Evolutionary conservation across 2,113 vertebrate genomes (phyloP).

Genomic region (Pycnonotus jocosus): DNA sequence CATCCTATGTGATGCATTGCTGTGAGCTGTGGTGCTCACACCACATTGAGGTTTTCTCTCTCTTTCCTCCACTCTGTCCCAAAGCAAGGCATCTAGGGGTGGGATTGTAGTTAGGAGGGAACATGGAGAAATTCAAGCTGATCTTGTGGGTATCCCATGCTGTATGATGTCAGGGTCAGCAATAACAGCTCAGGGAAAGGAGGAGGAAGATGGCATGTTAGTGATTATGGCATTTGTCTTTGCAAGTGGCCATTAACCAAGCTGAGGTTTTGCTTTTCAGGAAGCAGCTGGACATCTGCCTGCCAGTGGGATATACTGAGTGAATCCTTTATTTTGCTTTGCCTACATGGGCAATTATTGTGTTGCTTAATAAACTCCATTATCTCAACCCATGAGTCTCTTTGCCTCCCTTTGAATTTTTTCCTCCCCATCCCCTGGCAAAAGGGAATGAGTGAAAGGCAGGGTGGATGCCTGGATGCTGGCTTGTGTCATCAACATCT

Average conservation of each 20-base stretch:
- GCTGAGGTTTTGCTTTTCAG: not conserved
- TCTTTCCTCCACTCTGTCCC: not conserved
- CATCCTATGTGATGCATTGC: no score
- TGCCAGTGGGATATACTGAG: not conserved
- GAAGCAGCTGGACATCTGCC: not conserved
- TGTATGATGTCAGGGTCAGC: rapidly evolving
- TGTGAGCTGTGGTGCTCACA: rapidly evolving
- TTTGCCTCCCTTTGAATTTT: not conserved
- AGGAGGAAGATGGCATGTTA: not conserved
- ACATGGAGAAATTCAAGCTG: not conserved
- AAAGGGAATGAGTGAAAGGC: not conserved
- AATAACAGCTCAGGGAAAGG: not conserved
- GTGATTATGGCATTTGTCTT: not conserved
- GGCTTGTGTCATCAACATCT: no score
- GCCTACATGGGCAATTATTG: not conserved
- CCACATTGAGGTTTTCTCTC: rapidly evolving
- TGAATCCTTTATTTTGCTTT: not conserved
- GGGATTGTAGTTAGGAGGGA: not conserved
- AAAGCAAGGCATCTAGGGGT: not conserved
- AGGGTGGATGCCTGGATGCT: not conserved
- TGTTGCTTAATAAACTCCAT: not conserved
- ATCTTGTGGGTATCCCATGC: not conserved
- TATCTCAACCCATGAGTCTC: not conserved
- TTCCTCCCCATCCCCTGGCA: not conserved
- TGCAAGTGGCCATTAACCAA: not conserved